phyloP scores from a whole-genome alignment of 2,113 vertebrate species.

The Myodes glareolus region DNA sequence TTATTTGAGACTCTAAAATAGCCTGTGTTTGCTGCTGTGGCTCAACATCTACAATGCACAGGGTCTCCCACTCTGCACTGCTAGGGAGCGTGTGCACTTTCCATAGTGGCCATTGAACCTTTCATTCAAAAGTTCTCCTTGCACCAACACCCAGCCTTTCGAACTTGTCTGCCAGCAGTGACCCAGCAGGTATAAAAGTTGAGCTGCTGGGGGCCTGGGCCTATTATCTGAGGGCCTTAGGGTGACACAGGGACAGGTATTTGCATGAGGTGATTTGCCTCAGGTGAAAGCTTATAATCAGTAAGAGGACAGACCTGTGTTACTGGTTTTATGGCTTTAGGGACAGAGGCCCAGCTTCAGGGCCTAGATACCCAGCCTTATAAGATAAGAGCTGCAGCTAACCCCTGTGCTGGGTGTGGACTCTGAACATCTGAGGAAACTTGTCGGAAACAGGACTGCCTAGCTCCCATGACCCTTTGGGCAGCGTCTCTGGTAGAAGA shows the following conservation, averaged over 20 bases:
- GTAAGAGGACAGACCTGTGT: not conserved
- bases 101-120: not conserved
- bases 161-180: not conserved
- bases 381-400: not conserved
- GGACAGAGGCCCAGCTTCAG: not conserved
- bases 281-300: not conserved
- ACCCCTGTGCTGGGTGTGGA: not conserved
- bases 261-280: conserved; percentile 42
- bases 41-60: not conserved
- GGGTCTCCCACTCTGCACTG: not conserved
- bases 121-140: not conserved
- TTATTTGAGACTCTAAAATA: not conserved
- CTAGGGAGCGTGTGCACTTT: not conserved
- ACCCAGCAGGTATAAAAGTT: not conserved
- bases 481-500: not conserved
- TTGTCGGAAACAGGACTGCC: not conserved
- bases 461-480: not conserved
- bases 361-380: not conserved
- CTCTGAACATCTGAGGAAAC: not conserved
- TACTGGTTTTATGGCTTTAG: not conserved
- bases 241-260: not conserved
- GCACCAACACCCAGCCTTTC: not conserved
- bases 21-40: not conserved
- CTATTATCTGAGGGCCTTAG: not conserved
- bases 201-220: not conserved